These are phyloP conservation scores for Cisticola juncidis DNA, from an alignment of 2,113 vertebrate genomes.

Conservation along the genomic window DNA sequence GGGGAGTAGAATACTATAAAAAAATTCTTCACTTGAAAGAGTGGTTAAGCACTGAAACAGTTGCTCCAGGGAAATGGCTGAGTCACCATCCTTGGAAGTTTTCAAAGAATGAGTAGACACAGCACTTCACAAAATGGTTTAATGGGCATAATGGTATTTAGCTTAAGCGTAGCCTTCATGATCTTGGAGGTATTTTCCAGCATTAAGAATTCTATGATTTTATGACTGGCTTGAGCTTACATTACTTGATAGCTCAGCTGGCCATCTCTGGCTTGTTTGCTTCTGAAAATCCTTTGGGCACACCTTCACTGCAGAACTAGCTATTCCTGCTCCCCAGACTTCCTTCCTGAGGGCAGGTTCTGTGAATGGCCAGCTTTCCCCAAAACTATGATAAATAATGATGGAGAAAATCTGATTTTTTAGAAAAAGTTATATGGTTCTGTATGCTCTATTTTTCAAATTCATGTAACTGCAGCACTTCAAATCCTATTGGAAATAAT, in stretches of 20 bases:
- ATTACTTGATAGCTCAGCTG: not conserved
- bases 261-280: not conserved
- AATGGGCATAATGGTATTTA: not conserved
- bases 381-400: not conserved
- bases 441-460: not conserved
- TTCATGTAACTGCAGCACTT: not conserved
- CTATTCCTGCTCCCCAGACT: not conserved
- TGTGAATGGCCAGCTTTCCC: not conserved
- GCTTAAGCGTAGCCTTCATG: not conserved
- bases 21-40: not conserved
- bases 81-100: not conserved
- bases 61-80: not conserved
- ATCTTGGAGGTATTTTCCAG: not conserved
- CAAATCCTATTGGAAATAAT: not conserved
- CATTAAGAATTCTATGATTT: not conserved
- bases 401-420: not conserved
- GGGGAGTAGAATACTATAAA: not conserved
- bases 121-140: not conserved
- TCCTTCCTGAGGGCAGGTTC: not conserved
- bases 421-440: not conserved
- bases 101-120: not conserved
- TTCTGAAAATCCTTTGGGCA: not conserved
- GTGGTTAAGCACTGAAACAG: not conserved
- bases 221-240: not conserved
- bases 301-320: not conserved